phyloP scores from a whole-genome alignment of 1,140 invertebrate species.

The Ceratina japonica region DNA sequence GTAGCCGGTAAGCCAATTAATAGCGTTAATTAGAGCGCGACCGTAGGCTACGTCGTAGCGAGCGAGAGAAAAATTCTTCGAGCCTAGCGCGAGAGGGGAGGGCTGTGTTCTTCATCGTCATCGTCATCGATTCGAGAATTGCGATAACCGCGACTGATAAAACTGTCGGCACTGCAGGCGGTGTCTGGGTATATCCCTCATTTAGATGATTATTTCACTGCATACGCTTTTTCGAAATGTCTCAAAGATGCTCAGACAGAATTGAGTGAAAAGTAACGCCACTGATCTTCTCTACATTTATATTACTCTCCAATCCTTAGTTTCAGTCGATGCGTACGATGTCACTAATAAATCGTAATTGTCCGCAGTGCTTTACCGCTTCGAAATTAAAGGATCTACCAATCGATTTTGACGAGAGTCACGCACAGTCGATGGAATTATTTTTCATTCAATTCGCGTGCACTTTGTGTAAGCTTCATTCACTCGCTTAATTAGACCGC shows the following conservation, averaged over 20 bases:
- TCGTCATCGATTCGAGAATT: constrained; percentile 39
- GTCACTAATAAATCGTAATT: no score
- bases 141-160: constrained; percentile 33
- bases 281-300: no score
- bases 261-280: not conserved
- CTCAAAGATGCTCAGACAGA: not conserved
- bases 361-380: no score
- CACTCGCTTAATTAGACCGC: not conserved
- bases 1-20: constrained; percentile 38
- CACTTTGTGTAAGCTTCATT: not conserved
- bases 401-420: no score
- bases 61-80: constrained; percentile 17
- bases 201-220: constrained; percentile 11
- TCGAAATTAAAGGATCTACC: no score
- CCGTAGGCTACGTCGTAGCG: constrained; percentile 41
- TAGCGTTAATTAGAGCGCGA: constrained; percentile 44
- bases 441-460: not conserved
- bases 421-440: no score
- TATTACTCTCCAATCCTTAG: no score
- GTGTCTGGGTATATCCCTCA: constrained; percentile 58
- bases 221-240: not conserved
- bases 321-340: no score
- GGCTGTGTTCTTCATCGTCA: constrained; percentile 49
- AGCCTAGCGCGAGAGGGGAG: constrained; percentile 48
- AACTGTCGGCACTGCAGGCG: constrained; percentile 69